These are phyloP conservation scores for Romanogobio albipinnatus DNA, from an alignment of 2,113 vertebrate genomes.

Conservation along the genomic window DNA sequence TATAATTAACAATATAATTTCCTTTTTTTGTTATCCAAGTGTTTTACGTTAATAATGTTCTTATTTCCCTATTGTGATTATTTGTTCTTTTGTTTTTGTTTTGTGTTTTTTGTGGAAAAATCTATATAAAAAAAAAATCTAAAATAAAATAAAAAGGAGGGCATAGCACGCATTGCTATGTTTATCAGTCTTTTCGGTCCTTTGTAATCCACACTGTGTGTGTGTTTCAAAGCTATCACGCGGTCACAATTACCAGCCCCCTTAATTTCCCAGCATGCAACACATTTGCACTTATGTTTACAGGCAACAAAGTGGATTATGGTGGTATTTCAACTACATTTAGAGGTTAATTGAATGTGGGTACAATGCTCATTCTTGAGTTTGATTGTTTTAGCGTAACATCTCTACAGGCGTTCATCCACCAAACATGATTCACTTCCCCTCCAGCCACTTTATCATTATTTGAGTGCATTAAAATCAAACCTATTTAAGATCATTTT, in stretches of 20 bases:
- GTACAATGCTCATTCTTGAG: conserved; percentile 32
- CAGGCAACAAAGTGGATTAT: conserved; percentile 21
- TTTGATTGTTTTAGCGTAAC: conserved; percentile 30
- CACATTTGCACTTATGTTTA: background rate
- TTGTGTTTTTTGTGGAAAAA: too few relatives aligned
- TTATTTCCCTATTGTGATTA: too few relatives aligned
- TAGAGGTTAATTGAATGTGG: conserved; percentile 51
- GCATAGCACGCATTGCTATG: background rate
- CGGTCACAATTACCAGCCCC: background rate
- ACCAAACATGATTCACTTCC: conserved; percentile 3
- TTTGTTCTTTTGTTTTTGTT: too few relatives aligned
- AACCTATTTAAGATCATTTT: conserved; percentile 19
- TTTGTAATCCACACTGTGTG: background rate
- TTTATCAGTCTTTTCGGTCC: background rate
- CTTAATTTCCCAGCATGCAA: background rate
- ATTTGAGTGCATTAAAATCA: conserved; percentile 14
- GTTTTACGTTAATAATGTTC: too few relatives aligned
- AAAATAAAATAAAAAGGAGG: too few relatives aligned
- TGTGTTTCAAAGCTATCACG: background rate
- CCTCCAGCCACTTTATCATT: background rate
- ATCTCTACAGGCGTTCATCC: background rate
- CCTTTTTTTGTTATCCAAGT: too few relatives aligned
- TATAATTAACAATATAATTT: too few relatives aligned
- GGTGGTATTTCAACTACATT: conserved; percentile 33
- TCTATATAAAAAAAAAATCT: too few relatives aligned